Percentiles rank a stretch among this genome's conserved stretches.
Evolutionary conservation across 2,888 invertebrate species (phyloP).

Genomic region (Mesorhabditis sp.): DNA sequence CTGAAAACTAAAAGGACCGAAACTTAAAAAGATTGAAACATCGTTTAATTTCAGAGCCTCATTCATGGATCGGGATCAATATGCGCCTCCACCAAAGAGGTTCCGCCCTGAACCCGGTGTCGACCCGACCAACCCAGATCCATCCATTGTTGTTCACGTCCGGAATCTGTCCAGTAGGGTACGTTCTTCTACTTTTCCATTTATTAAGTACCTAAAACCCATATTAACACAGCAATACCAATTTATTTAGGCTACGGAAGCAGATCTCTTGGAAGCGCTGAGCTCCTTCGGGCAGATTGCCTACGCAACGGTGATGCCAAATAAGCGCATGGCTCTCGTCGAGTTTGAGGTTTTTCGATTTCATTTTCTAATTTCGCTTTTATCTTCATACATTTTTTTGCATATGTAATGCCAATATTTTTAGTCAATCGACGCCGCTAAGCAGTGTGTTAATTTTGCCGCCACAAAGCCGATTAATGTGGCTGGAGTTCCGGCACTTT

Average conservation of each 20-base stretch:
- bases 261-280: constrained; percentile 62
- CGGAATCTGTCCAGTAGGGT: constrained; percentile 59
- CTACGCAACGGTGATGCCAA: constrained; percentile 51
- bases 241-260: constrained; percentile 58
- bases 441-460: constrained; percentile 47
- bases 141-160: constrained; percentile 63
- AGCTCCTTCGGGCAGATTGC: constrained; percentile 61
- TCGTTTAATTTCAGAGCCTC: background rate
- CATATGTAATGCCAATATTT: background rate
- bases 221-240: background rate
- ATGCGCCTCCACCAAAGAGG: constrained; percentile 22
- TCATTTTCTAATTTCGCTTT: too few species aligned
- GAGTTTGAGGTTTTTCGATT: constrained; percentile 39
- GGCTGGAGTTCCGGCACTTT: constrained; percentile 59
- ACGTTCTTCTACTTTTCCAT: background rate
- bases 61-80: background rate
- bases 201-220: background rate
- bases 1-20: background rate
- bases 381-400: constrained; percentile 5
- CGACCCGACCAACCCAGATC: constrained; percentile 61
- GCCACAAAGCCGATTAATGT: constrained; percentile 58
- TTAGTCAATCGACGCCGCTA: constrained; percentile 31
- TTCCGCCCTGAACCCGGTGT: constrained; percentile 50
- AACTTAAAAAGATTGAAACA: background rate
- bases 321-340: constrained; percentile 52